Base-by-base conservation (phyloP, 2,113 vertebrate species). In the Heterotis niloticus region DNA sequence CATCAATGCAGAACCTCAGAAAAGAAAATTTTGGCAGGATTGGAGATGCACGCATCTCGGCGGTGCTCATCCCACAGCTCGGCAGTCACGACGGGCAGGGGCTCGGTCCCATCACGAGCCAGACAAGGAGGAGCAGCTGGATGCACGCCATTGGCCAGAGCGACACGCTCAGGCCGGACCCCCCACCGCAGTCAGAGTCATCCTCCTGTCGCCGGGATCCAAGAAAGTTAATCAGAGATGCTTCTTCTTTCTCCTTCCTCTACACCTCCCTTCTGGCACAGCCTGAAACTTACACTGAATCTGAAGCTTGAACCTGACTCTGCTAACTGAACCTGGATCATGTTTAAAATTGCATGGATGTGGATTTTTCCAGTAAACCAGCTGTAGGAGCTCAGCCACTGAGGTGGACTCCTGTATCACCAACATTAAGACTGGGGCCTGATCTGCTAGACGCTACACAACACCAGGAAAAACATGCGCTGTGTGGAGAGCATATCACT, bases 141-240 rank as follows among this genome's bases (percentile, higher is more conserved):
- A 95, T 86, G 83, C 91, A 89, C 83, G 92, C 77, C 91, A 93
- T 81, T 16, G 93, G 90, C 94, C 94, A 95, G 20, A 96, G 85
- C 0, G 95, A 94, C 13, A 96, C 93, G 81, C 83, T 96, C 90
- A 99, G 84, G 81, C 92, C 84, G 89, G 95, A 96, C 78, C 90
- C 95, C 13, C 95, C 94, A 65, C 97, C 96, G 71, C 97, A 99
- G 88, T 96, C 95, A 0, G 91, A 89, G 0, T 94, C 92, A 82
- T 95, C 86, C 84, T 98, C 96, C 97, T 99, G 93, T 81, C 17
- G 75, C 65, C 64, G 89, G 72, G 44, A 84, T 59, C 4, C 12
- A 29, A 51, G 28, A 44, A 76, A 70, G 69, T 18, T 12, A 70
- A 24, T 56, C 34, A 44, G 64, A 65, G 80, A 76, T 34, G 13